Conservation (phyloP, 2,113 vertebrate species). For the Clarias magur region DNA sequence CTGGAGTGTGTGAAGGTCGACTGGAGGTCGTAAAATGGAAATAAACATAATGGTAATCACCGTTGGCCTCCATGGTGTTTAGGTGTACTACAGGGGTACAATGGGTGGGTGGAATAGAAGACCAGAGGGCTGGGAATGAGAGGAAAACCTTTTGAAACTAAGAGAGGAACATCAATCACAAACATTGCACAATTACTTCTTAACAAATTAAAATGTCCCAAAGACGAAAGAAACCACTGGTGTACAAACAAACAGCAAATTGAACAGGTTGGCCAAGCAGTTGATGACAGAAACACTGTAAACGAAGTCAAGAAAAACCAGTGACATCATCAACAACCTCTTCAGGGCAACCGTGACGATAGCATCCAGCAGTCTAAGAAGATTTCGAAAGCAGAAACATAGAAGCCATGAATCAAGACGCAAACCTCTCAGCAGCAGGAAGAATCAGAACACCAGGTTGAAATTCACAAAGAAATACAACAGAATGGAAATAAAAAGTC, state of each 20-base stretch:
- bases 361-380: background rate
- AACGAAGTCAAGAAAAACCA: background rate
- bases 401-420: background rate
- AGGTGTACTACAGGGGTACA: no score
- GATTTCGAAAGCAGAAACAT: background rate
- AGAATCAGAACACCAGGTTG: background rate
- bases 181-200: background rate
- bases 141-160: no score
- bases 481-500: background rate
- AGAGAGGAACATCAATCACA: background rate
- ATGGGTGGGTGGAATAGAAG: no score
- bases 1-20: no score
- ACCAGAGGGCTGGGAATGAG: no score
- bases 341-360: background rate
- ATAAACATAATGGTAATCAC: no score
- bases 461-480: background rate
- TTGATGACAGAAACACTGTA: background rate
- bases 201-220: background rate
- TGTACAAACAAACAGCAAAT: background rate
- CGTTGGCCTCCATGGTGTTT: no score
- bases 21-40: no score
- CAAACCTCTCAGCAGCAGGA: background rate
- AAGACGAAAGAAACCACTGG: background rate
- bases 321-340: background rate
- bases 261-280: background rate